Evolutionary conservation across 2,797 vertebrate genomes (phyloP), one percentile per base, ranked within the genome.

Genomic region (Micromesistius poutassou): DNA sequence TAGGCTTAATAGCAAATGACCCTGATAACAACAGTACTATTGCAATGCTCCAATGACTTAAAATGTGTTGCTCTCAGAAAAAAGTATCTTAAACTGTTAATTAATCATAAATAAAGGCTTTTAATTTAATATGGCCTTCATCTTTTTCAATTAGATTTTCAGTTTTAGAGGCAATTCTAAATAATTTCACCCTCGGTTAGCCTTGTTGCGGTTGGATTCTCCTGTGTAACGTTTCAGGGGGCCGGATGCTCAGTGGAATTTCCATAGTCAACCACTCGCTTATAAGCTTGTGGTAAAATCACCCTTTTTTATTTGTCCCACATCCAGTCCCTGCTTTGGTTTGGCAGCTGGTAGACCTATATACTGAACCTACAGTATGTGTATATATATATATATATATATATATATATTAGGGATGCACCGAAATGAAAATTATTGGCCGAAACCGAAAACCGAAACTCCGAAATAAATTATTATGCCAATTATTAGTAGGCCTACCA

Each of bases 261-360:
- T 85, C 80, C 88, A 85, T 83, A 82, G 90, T 91, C 86, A 81
- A 82, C 88, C 85, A 82, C 81, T 79, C 83, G 77, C 89, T 91
- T 83, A 87, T 91, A 92, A 93, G 86, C 85, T 91, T 13, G 85
- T 90, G 89, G 90, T 62, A 90, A 93, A 94, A 91, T 89, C 89
- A 85, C 79, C 78, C 87, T 87, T 93, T 92, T 92, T 90, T 90
- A 90, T 88, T 79, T 81, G 68, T 68, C 83, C 85, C 78, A 80
- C 83, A 84, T 84, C 6, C 22, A 62, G 55, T 62, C 46, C 42
- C 14, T 46, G 14, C 46, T 55, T 42, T 42, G 40, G 40, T 42
- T 42, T 42, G 40, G 40, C 40, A 42, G 46, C 46, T 50, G 19
- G 46, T n/a, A 62, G 55, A 62, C 55, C 55, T 62, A 62, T 62